Evolutionary conservation across 2,113 vertebrate genomes (phyloP), one percentile per base, ranked within the genome.

Genomic region (Tiliqua scincoides): DNA sequence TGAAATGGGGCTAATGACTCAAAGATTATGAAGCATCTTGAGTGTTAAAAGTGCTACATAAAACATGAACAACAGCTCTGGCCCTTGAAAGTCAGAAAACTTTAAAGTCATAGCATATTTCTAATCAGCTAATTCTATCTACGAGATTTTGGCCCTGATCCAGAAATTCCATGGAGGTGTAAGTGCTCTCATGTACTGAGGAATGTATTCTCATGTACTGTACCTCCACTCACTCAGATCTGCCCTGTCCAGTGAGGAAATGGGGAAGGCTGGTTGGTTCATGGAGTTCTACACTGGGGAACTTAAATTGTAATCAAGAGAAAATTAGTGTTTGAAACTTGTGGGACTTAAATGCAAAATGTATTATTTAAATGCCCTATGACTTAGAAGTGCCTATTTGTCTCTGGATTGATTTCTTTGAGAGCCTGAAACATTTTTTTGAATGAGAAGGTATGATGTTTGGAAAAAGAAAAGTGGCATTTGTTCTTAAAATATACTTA

Each of bases 61-160:
- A 52, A 25, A 73, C 57, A 74, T 65, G 14, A 81, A 21, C 7
- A 37, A 18, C 27, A 82, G 35, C 43, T n/a, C 57, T 72, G 75
- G 88, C 91, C 88, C 21, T 61, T 17, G 3, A 83, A 91, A 70
- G 74, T 89, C 92, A 92, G 84, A 0, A 76, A 6, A 23, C 94
- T 86, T 85, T 94, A 92, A 67, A 83, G 21, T 72, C 94, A n/a
- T 89, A 92, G 95, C 89, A 95, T 93, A 90, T 95, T 32, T 88
- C 62, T 74, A 84, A 72, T 86, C 89, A 91, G 90, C 89, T 59
- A 14, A 0, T 77, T 48, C 87, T 81, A 27, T 68, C 52, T 0
- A 17, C 2, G 75, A 32, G 5, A 61, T 78, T n/a, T 75, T 17
- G 30, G 27, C 40, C 9, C 35, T 65, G 3, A n/a, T 80, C 37